Conservation (phyloP, 1,140 invertebrate genomes). For the Acromyrmex heyeri region DNA sequence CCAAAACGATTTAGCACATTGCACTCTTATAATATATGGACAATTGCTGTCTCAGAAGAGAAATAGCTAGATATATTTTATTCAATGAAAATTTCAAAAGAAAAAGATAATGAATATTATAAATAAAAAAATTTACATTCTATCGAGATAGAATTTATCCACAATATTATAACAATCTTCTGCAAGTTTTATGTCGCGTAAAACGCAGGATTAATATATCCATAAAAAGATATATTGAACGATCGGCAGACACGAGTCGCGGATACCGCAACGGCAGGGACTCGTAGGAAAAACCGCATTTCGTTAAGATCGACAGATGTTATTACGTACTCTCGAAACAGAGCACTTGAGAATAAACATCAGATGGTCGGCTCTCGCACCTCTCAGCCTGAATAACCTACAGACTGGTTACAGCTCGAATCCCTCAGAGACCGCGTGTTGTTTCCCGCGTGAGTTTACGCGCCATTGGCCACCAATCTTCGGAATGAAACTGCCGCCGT, state of each 20-base stretch:
- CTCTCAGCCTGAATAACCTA: conserved; percentile 69
- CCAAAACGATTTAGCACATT: not conserved
- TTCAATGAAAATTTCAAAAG: not conserved
- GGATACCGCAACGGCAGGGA: conserved; percentile 17
- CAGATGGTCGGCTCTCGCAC: conserved; percentile 65
- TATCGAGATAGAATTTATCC: conserved; percentile 4
- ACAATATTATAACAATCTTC: not conserved
- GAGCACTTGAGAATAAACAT: conserved; percentile 70
- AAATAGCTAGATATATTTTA: not conserved
- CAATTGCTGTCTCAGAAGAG: not conserved
- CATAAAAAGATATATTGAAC: not conserved
- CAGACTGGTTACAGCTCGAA: conserved; percentile 65
- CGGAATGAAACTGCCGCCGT: conserved; percentile 81
- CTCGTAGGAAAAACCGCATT: conserved; percentile 22
- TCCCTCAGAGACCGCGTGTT: conserved; percentile 73
- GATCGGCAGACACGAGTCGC: not conserved
- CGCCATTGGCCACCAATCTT: conserved; percentile 83
- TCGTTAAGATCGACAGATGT: conserved; percentile 49
- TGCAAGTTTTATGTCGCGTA: not conserved
- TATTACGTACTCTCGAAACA: conserved; percentile 17
- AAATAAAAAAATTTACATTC: not conserved
- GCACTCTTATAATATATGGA: not conserved
- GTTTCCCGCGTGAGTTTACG: conserved; percentile 80
- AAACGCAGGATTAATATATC: conserved; percentile 13
- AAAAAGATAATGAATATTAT: no score